Base-by-base conservation (phyloP, 2,888 invertebrate species). In the Gasteruption jaculator region DNA sequence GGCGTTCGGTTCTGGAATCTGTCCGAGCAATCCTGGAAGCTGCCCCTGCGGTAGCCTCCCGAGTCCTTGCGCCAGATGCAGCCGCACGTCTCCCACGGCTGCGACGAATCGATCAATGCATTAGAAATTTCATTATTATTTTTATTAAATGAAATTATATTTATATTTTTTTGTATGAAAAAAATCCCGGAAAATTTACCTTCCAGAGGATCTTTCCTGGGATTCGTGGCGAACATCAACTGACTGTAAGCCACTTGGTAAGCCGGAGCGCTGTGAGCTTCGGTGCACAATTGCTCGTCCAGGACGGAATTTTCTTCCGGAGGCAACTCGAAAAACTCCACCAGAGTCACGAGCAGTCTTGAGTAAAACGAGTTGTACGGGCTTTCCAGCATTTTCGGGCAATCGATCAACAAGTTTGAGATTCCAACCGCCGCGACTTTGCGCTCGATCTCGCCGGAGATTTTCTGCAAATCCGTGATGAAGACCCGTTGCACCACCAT, bases 401-500 rank as follows among this genome's bases (percentile, higher is more conserved):
- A 80, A 64, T 93, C 91, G 46, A 88, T 85, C 1, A 97, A 74
- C 48, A 97, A 71, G 65, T 86, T 87, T 2, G 86, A 85, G 55
- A 94, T 79, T 39, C 96, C 97, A 24, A 93, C 86, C 1, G 91
- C 90, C 38, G 92, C 88, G 50, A 94, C 86, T 75, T 93, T 93
- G 43, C 89, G 82, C 63, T 97, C 95, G 20, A 85, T 73, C 33
- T 76, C 75, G 2, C 91, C 91, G 8, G 82, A 79, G 10, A 96
- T 85, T 65, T 91, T 92, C 71, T 89, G 89, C 58, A 93, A 74
- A 61, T 96, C 95, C 1, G 85, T 74, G 14, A 95, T 75, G 41
- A 93, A 78, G 7, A 99, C 79, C 43, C 92, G 86, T 61, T 96
- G 93, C 51, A 93, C 68, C 37, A 99, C 89, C 95, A 96, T 96